phyloP scores from a whole-genome alignment of 2,113 vertebrate genomes.

The Oncorhynchus keta region DNA sequence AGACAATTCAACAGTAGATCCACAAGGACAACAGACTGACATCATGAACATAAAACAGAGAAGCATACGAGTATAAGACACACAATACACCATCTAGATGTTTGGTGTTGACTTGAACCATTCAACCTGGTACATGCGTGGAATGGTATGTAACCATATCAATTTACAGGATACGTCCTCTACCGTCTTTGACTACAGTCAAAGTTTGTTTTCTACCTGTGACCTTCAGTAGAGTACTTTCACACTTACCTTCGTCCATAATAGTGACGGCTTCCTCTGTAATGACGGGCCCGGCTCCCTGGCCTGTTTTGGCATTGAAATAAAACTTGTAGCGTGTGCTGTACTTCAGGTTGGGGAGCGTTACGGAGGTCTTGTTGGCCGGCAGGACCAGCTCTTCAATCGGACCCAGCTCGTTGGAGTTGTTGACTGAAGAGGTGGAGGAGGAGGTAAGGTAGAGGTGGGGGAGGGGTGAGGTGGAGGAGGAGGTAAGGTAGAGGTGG shows the following conservation, averaged over 20 bases:
- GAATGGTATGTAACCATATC: not conserved
- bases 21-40: not conserved
- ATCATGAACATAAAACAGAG: not conserved
- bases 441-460: not conserved
- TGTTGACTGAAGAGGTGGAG: conserved; percentile 82
- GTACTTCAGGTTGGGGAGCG: conserved; percentile 89
- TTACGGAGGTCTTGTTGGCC: conserved; percentile 89
- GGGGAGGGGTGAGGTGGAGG: not conserved
- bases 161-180: not conserved
- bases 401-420: conserved; percentile 88
- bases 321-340: conserved; percentile 97
- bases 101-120: not conserved
- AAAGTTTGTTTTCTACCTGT: not conserved
- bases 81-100: conserved; percentile 4
- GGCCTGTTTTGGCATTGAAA: conserved; percentile 85
- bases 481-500: conserved; percentile 1
- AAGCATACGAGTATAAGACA: not conserved
- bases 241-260: conserved; percentile 90
- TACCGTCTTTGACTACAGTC: not conserved
- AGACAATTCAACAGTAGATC: not conserved
- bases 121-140: not conserved
- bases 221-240: not conserved
- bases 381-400: conserved; percentile 85
- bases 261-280: conserved; percentile 88
- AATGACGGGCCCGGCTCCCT: conserved; percentile 82